Conservation (phyloP, 2,888 invertebrate species). For the Choristoneura rosaceana region DNA sequence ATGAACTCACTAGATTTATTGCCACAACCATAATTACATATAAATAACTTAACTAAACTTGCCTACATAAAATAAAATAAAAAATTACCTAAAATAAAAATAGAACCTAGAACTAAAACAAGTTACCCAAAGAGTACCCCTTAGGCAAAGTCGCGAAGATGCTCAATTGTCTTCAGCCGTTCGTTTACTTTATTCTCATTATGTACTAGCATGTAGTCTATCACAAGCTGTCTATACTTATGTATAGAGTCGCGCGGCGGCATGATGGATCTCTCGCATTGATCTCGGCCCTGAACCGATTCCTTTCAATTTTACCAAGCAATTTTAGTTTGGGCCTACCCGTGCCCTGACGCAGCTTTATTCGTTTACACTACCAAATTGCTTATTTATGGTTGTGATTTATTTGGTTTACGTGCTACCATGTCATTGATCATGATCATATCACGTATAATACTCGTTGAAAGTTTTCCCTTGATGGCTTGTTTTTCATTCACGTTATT, state of each 20-base stretch:
- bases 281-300: conserved; percentile 16
- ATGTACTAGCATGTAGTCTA: background rate
- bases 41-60: too few relatives aligned
- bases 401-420: background rate
- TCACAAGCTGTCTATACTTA: background rate
- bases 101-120: too few relatives aligned
- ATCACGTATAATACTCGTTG: too few relatives aligned
- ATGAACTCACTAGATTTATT: too few relatives aligned
- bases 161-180: background rate
- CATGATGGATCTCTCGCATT: conserved; percentile 27
- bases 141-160: too few relatives aligned
- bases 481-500: too few relatives aligned
- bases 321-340: conserved; percentile 8
- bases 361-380: conserved; percentile 8
- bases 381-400: background rate
- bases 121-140: too few relatives aligned
- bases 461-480: background rate
- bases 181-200: background rate
- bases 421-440: background rate
- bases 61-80: too few relatives aligned
- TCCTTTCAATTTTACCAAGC: conserved; percentile 24
- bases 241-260: conserved; percentile 3
- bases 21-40: too few relatives aligned
- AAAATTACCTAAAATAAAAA: too few relatives aligned
- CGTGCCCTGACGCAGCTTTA: conserved; percentile 1